Percentiles rank a stretch among this genome's conserved stretches.
These are phyloP conservation scores for Torymus auratus DNA, from an alignment of 2,888 invertebrate genomes.

Conservation along the genomic window DNA sequence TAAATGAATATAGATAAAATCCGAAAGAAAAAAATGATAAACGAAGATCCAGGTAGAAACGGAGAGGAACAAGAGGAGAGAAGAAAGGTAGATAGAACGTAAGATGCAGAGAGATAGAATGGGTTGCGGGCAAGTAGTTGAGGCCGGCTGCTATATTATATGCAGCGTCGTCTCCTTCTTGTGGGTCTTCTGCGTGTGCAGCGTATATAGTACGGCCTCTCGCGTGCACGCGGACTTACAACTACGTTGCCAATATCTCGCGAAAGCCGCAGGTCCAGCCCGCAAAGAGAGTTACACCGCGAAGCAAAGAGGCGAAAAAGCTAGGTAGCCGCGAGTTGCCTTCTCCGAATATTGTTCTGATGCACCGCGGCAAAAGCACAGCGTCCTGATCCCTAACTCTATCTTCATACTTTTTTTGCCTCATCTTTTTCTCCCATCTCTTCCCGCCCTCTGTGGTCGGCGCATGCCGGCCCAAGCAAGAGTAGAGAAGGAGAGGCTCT, in stretches of 20 bases:
- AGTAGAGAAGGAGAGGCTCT: conserved; percentile 35
- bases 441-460: neutral
- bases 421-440: neutral
- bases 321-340: too few species aligned
- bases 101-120: too few species aligned
- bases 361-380: neutral
- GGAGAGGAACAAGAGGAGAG: too few species aligned
- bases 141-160: too few species aligned
- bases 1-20: too few species aligned
- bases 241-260: conserved; percentile 65
- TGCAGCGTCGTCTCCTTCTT: conserved; percentile 51
- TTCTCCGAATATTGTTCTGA: too few species aligned
- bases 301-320: conserved; percentile 28
- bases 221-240: conserved; percentile 60
- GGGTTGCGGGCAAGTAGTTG: too few species aligned
- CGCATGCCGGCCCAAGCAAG: neutral
- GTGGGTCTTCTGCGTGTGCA: conserved; percentile 70
- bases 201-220: conserved; percentile 71
- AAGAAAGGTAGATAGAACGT: too few species aligned
- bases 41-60: too few species aligned
- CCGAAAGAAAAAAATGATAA: too few species aligned
- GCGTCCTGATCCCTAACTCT: neutral
- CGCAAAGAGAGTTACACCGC: conserved; percentile 10
- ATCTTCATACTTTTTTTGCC: neutral
- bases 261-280: conserved; percentile 53